Percentiles rank a stretch among this genome's conserved stretches.
phyloP scores from a whole-genome alignment of 2,888 invertebrate species.

The Lepidochitona cinerea region DNA sequence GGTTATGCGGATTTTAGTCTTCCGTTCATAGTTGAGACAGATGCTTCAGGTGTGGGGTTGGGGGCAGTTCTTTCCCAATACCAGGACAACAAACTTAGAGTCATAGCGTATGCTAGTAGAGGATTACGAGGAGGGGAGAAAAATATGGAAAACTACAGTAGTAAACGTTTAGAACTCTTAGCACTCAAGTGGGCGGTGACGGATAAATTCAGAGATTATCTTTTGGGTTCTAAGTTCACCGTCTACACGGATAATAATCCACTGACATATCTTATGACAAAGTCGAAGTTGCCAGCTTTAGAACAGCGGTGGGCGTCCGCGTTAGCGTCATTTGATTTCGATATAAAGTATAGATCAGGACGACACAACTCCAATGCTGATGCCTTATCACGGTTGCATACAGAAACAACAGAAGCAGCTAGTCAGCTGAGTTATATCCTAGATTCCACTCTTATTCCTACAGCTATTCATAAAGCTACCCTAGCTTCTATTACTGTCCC shows the following conservation, averaged over 20 bases:
- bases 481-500: too few species aligned
- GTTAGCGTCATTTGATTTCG: slow-evolving; percentile 17
- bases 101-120: slow-evolving; percentile 9
- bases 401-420: too few species aligned
- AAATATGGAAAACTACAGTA: not conserved
- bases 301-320: slow-evolving; percentile 22
- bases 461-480: too few species aligned
- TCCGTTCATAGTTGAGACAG: not conserved
- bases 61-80: slow-evolving; percentile 4
- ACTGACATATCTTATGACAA: slow-evolving; percentile 8
- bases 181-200: slow-evolving; percentile 30
- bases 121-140: slow-evolving; percentile 4
- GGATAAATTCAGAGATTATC: slow-evolving; percentile 22
- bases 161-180: slow-evolving; percentile 25
- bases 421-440: too few species aligned
- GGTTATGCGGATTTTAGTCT: not conserved
- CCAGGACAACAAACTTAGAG: not conserved
- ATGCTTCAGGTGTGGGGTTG: not conserved
- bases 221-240: slow-evolving; percentile 6
- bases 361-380: slow-evolving; percentile 13
- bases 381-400: slow-evolving; percentile 7
- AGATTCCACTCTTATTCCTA: too few species aligned
- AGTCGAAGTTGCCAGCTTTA: slow-evolving; percentile 15
- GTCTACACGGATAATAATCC: slow-evolving; percentile 18
- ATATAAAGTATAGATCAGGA: slow-evolving; percentile 12